Evolutionary conservation across 2,797 vertebrate species (phyloP).

Genomic region (Diplodus sargus): DNA sequence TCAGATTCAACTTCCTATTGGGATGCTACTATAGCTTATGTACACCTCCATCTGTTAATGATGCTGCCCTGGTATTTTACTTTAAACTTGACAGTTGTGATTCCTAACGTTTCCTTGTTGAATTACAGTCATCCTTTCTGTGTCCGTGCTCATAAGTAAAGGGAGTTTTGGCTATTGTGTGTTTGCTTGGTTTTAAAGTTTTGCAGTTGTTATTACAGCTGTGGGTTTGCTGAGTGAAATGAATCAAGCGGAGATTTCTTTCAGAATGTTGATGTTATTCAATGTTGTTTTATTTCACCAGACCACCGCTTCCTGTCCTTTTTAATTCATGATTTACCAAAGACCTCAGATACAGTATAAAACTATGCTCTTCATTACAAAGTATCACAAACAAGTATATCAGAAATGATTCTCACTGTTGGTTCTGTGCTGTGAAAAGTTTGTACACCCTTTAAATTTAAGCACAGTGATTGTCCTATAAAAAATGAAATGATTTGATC

Average conservation of each 20-base stretch:
- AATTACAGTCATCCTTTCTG: neutral
- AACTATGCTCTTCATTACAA: constrained; percentile 43
- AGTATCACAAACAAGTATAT: constrained; percentile 23
- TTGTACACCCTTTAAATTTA: constrained; percentile 25
- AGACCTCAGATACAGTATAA: constrained; percentile 23
- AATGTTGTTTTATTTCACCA: constrained; percentile 42
- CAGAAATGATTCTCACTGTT: constrained; percentile 24
- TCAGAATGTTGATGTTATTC: neutral
- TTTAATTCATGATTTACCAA: constrained; percentile 38
- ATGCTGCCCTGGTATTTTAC: constrained; percentile 39
- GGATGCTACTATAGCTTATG: constrained; percentile 6
- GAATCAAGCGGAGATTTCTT: neutral
- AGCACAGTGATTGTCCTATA: constrained; percentile 14
- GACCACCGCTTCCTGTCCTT: neutral
- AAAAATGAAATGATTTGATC: neutral
- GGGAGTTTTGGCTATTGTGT: neutral
- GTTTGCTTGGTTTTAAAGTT: neutral
- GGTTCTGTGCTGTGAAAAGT: constrained; percentile 39
- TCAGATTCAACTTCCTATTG: constrained; percentile 28
- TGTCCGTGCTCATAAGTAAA: neutral
- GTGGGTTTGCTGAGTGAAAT: neutral
- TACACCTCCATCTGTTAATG: neutral
- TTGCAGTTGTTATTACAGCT: neutral
- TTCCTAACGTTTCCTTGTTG: neutral
- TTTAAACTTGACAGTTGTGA: neutral